Conservation (phyloP, 2,113 vertebrate genomes). For the Amphiprion ocellaris region DNA sequence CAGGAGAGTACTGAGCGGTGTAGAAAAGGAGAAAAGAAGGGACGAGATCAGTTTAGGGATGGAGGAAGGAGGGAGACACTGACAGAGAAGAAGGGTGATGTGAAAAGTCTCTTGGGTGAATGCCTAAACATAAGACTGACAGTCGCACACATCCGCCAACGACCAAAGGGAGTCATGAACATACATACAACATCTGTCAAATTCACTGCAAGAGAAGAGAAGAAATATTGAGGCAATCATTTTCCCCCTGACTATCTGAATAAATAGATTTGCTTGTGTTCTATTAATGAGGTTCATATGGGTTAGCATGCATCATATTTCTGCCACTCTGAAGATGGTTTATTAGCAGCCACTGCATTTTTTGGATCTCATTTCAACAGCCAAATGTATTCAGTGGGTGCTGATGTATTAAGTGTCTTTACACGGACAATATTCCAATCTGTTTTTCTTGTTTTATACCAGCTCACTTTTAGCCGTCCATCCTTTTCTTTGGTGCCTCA, state of each 20-base stretch:
- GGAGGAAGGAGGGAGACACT: constrained; percentile 38
- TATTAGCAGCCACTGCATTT: constrained; percentile 73
- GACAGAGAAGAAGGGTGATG: constrained; percentile 30
- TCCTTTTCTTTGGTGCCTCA: constrained; percentile 9
- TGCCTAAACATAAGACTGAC: constrained; percentile 14
- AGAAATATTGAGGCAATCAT: constrained; percentile 70
- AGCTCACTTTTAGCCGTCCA: constrained; percentile 40
- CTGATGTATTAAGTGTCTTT: constrained; percentile 74
- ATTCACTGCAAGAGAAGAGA: constrained; percentile 31
- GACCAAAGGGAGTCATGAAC: too few species aligned
- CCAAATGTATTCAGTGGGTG: constrained; percentile 69
- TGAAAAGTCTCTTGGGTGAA: constrained; percentile 53
- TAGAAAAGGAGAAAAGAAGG: constrained; percentile 15
- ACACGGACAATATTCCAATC: constrained; percentile 66
- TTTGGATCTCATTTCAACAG: constrained; percentile 76
- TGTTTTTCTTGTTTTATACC: constrained; percentile 37
- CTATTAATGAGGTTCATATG: constrained; percentile 81
- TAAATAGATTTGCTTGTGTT: constrained; percentile 82
- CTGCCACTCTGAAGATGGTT: constrained; percentile 73
- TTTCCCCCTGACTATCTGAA: constrained; percentile 76
- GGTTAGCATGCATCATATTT: constrained; percentile 74
- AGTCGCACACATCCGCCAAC: background rate
- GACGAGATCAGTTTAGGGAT: constrained; percentile 15
- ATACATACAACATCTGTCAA: constrained; percentile 47
- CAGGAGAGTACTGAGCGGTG: constrained; percentile 10